Evolutionary conservation across 2,797 vertebrate species (phyloP).

Genomic region (Sparus aurata): DNA sequence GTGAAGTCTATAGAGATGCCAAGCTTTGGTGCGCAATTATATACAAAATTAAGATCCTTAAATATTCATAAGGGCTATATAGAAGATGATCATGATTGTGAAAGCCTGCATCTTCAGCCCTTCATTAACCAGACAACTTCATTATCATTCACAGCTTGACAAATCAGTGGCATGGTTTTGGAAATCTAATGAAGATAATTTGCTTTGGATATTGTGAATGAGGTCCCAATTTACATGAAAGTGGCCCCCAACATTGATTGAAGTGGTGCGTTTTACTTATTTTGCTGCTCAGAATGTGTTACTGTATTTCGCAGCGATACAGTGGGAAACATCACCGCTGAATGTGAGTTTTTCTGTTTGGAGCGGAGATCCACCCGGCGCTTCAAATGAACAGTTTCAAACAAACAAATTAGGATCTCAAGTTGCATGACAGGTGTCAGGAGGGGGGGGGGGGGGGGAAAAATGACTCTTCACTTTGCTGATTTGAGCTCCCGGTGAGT

Average conservation of each 20-base stretch:
- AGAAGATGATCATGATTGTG: conserved; percentile 83
- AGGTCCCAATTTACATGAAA: conserved; percentile 81
- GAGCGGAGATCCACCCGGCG: conserved; percentile 15
- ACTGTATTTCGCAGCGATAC: conserved; percentile 3
- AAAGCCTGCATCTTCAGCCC: conserved; percentile 79
- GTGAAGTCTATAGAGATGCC: conserved; percentile 81
- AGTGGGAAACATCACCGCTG: not conserved
- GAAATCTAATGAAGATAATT: conserved; percentile 84
- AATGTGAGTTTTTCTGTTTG: conserved; percentile 3
- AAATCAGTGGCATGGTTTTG: conserved; percentile 81
- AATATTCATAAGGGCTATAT: conserved; percentile 85
- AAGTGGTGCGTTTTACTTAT: conserved; percentile 71
- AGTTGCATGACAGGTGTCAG: conserved; percentile 57
- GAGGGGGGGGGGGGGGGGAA: conserved; percentile 8
- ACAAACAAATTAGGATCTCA: conserved; percentile 46
- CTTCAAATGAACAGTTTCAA: conserved; percentile 33
- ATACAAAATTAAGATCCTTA: conserved; percentile 83
- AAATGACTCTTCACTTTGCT: conserved; percentile 57
- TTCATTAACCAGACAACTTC: conserved; percentile 84
- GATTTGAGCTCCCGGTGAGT: conserved; percentile 71
- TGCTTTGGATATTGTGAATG: conserved; percentile 82
- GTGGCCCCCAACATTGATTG: conserved; percentile 76
- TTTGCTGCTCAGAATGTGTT: conserved; percentile 42
- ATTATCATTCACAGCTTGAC: conserved; percentile 87
- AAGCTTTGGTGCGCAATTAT: conserved; percentile 83